Evolutionary conservation across 2,888 invertebrate genomes (phyloP).

Genomic region (Aplocera efformata): DNA sequence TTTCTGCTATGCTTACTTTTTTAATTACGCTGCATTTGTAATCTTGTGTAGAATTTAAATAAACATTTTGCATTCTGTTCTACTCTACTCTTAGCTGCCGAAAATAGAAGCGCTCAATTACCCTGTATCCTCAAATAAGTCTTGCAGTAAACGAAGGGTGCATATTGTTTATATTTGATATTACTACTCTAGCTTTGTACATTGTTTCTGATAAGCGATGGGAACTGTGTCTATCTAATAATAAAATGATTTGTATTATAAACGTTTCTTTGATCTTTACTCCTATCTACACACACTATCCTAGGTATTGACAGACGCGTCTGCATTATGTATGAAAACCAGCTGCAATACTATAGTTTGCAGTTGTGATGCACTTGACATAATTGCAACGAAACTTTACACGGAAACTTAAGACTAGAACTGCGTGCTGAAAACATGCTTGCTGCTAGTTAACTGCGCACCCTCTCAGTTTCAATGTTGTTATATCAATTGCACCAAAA

Average conservation of each 20-base stretch:
- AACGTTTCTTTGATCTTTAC: slow-evolving; percentile 41
- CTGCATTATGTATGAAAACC: too few relatives aligned
- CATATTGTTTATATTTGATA: slow-evolving; percentile 82
- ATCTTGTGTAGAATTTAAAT: slow-evolving; percentile 72
- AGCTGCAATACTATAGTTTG: too few relatives aligned
- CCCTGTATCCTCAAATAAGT: slow-evolving; percentile 76
- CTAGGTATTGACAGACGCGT: too few relatives aligned
- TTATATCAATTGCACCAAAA: too few relatives aligned
- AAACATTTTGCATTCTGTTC: slow-evolving; percentile 76
- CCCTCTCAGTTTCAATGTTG: too few relatives aligned
- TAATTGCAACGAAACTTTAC: too few relatives aligned
- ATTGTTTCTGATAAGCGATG: slow-evolving; percentile 85
- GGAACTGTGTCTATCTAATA: slow-evolving; percentile 86
- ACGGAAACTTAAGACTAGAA: too few relatives aligned
- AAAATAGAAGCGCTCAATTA: slow-evolving; percentile 79
- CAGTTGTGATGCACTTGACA: too few relatives aligned
- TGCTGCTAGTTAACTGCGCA: too few relatives aligned
- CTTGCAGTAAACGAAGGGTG: slow-evolving; percentile 81
- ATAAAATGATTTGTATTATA: slow-evolving; percentile 87
- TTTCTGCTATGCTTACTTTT: slow-evolving; percentile 72
- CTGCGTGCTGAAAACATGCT: too few relatives aligned
- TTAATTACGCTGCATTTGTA: slow-evolving; percentile 72
- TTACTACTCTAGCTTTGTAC: slow-evolving; percentile 85
- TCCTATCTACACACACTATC: slow-evolving; percentile 2
- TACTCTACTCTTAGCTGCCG: slow-evolving; percentile 71